Percentiles rank a stretch among this genome's conserved stretches.
Conservation (phyloP, 2,888 invertebrate genomes). For the Nineta flava region DNA sequence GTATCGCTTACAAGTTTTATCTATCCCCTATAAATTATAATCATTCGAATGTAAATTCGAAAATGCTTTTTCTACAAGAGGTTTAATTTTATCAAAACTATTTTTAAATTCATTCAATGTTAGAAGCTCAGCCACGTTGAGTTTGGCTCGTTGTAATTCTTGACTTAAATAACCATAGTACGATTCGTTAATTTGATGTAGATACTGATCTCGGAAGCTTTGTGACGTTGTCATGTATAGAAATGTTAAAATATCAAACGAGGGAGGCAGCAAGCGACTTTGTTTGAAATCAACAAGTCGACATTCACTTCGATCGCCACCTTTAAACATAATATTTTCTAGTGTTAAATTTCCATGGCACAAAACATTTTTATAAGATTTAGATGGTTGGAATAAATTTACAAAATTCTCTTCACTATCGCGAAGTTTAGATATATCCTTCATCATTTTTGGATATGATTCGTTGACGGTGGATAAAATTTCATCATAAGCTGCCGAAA, state of each 20-base stretch:
- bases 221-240: not conserved
- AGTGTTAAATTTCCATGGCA: slow-evolving; percentile 37
- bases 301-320: slow-evolving; percentile 16
- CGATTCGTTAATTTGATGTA: not conserved
- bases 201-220: not conserved
- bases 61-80: too few relatives aligned
- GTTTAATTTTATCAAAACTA: too few relatives aligned
- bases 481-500: too few relatives aligned
- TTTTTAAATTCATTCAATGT: too few relatives aligned
- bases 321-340: slow-evolving; percentile 34
- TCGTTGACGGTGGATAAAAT: not conserved
- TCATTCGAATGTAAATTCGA: too few relatives aligned
- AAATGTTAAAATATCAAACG: not conserved
- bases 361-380: slow-evolving; percentile 23
- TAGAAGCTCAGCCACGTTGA: too few relatives aligned
- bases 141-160: not conserved
- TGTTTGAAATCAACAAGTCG: not conserved
- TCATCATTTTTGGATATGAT: not conserved
- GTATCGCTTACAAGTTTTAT: too few relatives aligned
- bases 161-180: not conserved
- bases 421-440: not conserved
- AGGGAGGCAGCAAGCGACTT: not conserved
- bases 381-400: not conserved
- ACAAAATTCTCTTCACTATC: not conserved
- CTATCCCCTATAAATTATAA: too few relatives aligned